phyloP scores from a whole-genome alignment of 1,140 invertebrate genomes.

The Oryctes rhinoceros region DNA sequence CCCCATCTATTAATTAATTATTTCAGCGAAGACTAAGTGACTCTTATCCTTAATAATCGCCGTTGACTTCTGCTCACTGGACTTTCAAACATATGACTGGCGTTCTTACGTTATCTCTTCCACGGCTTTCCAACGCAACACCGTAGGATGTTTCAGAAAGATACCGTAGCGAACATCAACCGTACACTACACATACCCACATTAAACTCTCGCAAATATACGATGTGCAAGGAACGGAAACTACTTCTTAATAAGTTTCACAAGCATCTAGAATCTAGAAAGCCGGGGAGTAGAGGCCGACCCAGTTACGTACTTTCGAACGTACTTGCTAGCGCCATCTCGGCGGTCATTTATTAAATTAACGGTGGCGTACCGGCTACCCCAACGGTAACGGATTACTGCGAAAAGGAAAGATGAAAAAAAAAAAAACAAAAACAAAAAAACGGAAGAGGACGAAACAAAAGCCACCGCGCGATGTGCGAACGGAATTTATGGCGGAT shows the following conservation, averaged over 20 bases:
- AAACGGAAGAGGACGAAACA: not conserved
- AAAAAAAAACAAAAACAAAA: not conserved
- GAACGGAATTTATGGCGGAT: conserved; percentile 9
- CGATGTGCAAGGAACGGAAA: not conserved
- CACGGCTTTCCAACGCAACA: not conserved
- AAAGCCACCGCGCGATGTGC: not conserved
- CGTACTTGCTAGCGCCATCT: not conserved
- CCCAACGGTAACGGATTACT: not conserved
- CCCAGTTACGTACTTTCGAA: not conserved
- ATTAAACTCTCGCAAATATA: not conserved
- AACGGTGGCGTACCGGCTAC: not conserved
- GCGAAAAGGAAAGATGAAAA: not conserved
- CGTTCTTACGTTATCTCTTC: not conserved
- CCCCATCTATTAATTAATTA: not conserved
- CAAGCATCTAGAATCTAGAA: not conserved
- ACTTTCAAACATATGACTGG: not conserved
- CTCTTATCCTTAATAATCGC: not conserved
- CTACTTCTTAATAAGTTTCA: conserved; percentile 10
- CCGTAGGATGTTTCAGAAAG: not conserved
- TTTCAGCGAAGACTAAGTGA: not conserved
- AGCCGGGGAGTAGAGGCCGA: not conserved
- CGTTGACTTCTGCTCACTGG: not conserved
- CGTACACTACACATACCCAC: not conserved
- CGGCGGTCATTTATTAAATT: not conserved
- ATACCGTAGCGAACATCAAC: not conserved